Base-by-base conservation (phyloP, 2,113 vertebrate genomes). In the Apodemus speciosus region DNA sequence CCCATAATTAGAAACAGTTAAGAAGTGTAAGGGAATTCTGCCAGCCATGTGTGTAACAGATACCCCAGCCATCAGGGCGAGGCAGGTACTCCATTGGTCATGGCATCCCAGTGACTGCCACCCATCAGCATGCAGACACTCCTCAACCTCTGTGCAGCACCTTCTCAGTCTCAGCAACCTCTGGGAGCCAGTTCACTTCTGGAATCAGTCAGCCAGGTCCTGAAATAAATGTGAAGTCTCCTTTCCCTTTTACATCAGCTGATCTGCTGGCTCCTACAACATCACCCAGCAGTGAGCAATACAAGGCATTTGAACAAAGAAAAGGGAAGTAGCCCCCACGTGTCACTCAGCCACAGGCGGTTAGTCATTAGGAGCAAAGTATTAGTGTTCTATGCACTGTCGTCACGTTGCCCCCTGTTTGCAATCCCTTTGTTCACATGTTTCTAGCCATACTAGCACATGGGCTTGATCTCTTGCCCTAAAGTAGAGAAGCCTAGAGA, bases 1-100 rank as follows among this genome's bases (percentile, higher is more conserved):
- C 62, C 72, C 68, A 27, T 53, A 86, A 53, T 89, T 89, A n/a
- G 88, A 94, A 93, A 88, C 81, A 86, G 77, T 62, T 62, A 93
- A 91, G 72, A 81, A 56, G 6, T 93, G 72, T 20, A 38, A 30
- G 43, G 77, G 83, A 83, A 43, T 53, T 85, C 81, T 58, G 11
- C 68, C 80, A 56, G 38, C 46, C 51, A 49, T 60, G 62, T 94
- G 72, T 73, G 21, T 66, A 62, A 76, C 88, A 90, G 88, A 62
- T 51, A 53, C 60, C 58, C 30, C 58, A 75, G 46, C 56, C 71
- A 49, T 96, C 35, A 81, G 87, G 75, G 69, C 27, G 72, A 58
- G 23, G 32, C 6, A 6, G 62, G 79, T 40, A 43, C 84, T 62
- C 25, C 14, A 11, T 0, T 64, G 51, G 68, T n/a, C 62, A 64